These are phyloP conservation scores for Tauraco erythrolophus DNA, from an alignment of 2,113 vertebrate species.

Conservation along the genomic window DNA sequence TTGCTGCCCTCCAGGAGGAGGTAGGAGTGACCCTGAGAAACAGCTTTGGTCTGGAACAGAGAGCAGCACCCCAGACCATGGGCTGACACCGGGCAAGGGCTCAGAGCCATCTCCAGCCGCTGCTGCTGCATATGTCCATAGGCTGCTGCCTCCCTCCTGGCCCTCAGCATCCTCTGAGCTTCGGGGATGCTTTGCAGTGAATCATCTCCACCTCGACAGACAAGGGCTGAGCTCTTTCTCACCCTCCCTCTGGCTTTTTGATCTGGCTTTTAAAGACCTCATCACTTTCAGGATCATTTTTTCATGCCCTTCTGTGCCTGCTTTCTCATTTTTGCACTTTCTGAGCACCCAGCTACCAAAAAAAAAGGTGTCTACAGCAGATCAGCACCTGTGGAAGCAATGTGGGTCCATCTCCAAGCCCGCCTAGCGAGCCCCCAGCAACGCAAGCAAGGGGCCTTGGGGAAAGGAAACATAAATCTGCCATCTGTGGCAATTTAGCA, in stretches of 20 bases:
- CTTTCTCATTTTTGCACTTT: neutral
- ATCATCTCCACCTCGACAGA: neutral
- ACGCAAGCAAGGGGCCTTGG: neutral
- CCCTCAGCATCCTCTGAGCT: neutral
- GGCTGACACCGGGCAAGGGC: neutral
- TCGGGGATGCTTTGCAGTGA: neutral
- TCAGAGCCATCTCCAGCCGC: neutral
- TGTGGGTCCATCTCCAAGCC: neutral
- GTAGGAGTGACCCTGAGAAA: neutral
- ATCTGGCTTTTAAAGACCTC: neutral
- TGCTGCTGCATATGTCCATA: rapidly evolving
- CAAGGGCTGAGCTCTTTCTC: neutral
- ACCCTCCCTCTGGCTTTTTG: neutral
- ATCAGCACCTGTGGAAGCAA: neutral
- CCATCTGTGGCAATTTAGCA: constrained; percentile 37
- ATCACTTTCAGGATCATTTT: neutral
- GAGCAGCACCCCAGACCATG: neutral
- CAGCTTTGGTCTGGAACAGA: neutral
- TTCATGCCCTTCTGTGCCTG: neutral
- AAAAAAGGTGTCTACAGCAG: neutral
- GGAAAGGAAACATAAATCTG: neutral
- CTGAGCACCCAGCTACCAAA: neutral
- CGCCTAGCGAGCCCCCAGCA: neutral
- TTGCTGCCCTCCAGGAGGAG: neutral
- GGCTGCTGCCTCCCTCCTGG: neutral